These are phyloP conservation scores for Podarcis cretensis DNA, from an alignment of 2,113 vertebrate genomes.

Conservation along the genomic window DNA sequence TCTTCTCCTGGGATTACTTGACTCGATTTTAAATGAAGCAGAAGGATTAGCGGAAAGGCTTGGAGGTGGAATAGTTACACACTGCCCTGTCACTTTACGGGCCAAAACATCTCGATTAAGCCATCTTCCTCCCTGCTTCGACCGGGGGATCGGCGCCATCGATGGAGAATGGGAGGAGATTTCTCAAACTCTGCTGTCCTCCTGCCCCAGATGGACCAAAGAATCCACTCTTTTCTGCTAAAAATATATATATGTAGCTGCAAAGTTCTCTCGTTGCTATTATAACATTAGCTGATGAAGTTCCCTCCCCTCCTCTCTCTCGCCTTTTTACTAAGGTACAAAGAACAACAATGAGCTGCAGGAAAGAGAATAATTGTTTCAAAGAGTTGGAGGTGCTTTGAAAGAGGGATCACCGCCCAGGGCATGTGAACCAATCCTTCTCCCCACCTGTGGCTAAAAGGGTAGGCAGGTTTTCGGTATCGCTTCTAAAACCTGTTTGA, in stretches of 20 bases:
- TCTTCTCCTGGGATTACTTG: not conserved
- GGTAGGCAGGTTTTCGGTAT: not conserved
- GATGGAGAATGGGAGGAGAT: not conserved
- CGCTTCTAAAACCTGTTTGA: not conserved
- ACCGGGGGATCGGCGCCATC: fast-evolving
- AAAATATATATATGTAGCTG: not conserved
- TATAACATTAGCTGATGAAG: not conserved
- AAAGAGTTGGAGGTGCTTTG: not conserved
- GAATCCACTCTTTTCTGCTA: not conserved
- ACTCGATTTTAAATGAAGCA: not conserved
- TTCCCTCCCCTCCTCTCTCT: not conserved
- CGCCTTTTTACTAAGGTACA: not conserved
- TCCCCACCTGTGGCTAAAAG: not conserved
- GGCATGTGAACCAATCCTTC: not conserved
- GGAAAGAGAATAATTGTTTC: no score
- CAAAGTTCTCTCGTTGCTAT: not conserved
- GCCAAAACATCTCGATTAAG: not conserved
- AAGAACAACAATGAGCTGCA: not conserved
- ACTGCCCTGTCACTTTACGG: fast-evolving
- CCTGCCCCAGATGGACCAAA: not conserved
- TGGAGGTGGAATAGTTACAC: not conserved
- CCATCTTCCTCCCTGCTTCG: not conserved
- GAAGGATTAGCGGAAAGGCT: not conserved
- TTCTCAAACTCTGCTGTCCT: not conserved
- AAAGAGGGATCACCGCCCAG: not conserved